Evolutionary conservation across 92 coral and sea anemone species (phyloP).

Genomic region (Zoanthus sansibaricus): DNA sequence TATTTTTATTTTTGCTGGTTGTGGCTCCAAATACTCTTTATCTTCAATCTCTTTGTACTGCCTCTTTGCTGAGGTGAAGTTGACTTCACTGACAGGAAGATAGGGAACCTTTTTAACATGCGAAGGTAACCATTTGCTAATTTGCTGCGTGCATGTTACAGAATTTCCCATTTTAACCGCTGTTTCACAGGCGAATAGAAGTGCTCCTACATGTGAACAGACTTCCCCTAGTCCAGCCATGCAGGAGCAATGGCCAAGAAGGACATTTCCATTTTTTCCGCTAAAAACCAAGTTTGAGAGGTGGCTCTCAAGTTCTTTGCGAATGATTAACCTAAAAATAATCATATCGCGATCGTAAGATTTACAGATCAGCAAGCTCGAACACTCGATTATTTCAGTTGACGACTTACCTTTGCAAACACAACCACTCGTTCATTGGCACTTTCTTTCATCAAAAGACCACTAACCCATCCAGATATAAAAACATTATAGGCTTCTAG

Average conservation of each 20-base stretch:
- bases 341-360: too few relatives aligned
- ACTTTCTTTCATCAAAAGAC: constrained; percentile 1
- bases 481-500: constrained; percentile 60
- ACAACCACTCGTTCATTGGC: constrained; percentile 1
- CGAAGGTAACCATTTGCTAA: constrained; percentile 26
- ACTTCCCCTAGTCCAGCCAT: constrained; percentile 46
- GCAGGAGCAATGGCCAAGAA: constrained; percentile 55
- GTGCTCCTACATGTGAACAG: constrained; percentile 30
- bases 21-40: neutral
- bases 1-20: constrained; percentile 6
- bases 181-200: constrained; percentile 42
- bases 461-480: constrained; percentile 3
- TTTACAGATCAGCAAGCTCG: too few relatives aligned
- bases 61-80: constrained; percentile 55
- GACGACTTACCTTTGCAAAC: constrained; percentile 11
- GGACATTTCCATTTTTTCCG: constrained; percentile 45
- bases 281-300: constrained; percentile 59
- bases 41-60: constrained; percentile 39
- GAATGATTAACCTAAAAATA: constrained; percentile 48
- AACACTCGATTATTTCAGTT: too few relatives aligned
- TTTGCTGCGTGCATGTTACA: constrained; percentile 31
- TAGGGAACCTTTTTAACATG: constrained; percentile 37
- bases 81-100: constrained; percentile 26
- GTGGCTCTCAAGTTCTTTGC: constrained; percentile 50
- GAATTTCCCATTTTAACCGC: constrained; percentile 27